phyloP scores from a whole-genome alignment of 2,797 vertebrate species.

The Notamacropus eugenii region DNA sequence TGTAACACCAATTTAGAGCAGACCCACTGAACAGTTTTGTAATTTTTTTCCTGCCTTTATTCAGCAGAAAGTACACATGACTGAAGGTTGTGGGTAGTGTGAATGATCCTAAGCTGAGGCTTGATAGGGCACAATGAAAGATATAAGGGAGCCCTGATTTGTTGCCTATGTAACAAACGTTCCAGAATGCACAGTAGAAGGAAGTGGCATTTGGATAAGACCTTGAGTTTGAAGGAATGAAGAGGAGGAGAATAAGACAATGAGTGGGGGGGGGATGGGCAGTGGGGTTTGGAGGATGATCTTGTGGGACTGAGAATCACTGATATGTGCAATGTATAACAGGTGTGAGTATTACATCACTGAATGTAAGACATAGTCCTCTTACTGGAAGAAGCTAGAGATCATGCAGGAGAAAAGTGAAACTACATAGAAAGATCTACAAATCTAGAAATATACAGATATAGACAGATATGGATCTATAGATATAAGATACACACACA shows the following conservation, averaged over 20 bases:
- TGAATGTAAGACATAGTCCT: neutral
- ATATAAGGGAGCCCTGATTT: neutral
- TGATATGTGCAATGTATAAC: neutral
- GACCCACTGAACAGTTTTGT: neutral
- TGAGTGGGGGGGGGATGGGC: neutral
- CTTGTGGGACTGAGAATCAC: neutral
- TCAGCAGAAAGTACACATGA: neutral
- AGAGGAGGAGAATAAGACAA: neutral
- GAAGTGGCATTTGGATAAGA: neutral
- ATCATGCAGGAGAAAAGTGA: neutral
- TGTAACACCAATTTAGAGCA: neutral
- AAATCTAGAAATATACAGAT: neutral
- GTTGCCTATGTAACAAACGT: neutral
- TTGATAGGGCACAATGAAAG: neutral
- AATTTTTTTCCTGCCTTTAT: neutral
- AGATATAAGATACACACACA: neutral
- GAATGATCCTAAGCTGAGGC: neutral
- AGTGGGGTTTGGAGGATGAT: neutral
- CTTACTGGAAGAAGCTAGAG: neutral
- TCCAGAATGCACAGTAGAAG: neutral
- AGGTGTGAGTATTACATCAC: neutral
- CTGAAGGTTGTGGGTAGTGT: neutral
- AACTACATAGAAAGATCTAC: neutral
- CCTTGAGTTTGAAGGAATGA: neutral
- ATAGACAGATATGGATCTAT: neutral